Evolutionary conservation across 2,113 vertebrate species (phyloP).

Genomic region (Rhizomys pruinosus): DNA sequence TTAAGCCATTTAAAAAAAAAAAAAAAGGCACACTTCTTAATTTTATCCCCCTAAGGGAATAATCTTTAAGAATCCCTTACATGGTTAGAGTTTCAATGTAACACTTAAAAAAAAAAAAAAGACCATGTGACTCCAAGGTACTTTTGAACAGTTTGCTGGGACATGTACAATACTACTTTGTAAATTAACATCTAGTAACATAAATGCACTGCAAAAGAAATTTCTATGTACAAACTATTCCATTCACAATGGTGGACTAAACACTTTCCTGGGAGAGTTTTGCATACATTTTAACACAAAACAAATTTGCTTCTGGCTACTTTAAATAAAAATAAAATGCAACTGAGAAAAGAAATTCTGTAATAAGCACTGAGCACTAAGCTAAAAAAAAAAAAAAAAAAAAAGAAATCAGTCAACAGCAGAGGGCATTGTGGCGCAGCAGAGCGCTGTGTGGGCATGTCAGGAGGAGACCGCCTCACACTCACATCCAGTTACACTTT

Average conservation of each 20-base stretch:
- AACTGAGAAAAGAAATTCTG: constrained; percentile 80
- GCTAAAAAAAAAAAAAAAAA: constrained; percentile 27
- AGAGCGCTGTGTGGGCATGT: constrained; percentile 82
- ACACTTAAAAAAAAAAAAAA: constrained; percentile 52
- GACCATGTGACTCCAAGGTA: constrained; percentile 61
- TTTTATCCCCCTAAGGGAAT: constrained; percentile 48
- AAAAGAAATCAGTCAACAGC: constrained; percentile 78
- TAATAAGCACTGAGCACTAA: constrained; percentile 57
- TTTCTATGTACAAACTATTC: constrained; percentile 51
- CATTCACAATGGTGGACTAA: constrained; percentile 79
- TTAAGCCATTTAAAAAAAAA: constrained; percentile 58
- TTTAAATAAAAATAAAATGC: constrained; percentile 80
- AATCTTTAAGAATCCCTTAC: constrained; percentile 68
- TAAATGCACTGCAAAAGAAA: constrained; percentile 62
- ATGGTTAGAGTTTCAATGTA: constrained; percentile 72
- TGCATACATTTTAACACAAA: constrained; percentile 77
- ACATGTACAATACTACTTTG: constrained; percentile 73
- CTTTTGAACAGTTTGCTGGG: constrained; percentile 63
- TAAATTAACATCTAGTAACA: constrained; percentile 78
- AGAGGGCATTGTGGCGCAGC: constrained; percentile 85
- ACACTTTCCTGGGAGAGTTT: constrained; percentile 75
- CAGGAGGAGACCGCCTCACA: constrained; percentile 78
- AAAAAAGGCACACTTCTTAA: constrained; percentile 68
- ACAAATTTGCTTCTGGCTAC: constrained; percentile 77
- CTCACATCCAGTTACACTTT: constrained; percentile 83